Conservation (phyloP, 2,113 vertebrate species). For the Pelusios castaneus region DNA sequence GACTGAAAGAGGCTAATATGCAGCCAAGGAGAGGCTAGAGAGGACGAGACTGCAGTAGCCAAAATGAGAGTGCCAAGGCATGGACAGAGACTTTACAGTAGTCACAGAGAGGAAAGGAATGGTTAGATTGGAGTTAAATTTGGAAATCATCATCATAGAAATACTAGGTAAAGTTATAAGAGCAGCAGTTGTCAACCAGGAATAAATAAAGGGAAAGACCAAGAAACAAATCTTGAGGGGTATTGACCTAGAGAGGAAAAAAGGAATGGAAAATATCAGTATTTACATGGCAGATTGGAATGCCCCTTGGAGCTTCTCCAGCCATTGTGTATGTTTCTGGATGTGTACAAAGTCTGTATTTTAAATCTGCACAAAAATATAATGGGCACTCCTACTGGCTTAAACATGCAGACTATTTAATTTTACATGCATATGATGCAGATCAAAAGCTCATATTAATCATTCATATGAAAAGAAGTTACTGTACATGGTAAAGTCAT, state of each 20-base stretch:
- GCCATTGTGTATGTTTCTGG: not conserved
- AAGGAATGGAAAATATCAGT: not conserved
- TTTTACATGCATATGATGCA: not conserved
- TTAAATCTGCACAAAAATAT: not conserved
- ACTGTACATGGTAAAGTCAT: constrained; percentile 36
- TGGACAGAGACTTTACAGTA: not conserved
- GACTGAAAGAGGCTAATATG: not conserved
- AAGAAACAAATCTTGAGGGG: not conserved
- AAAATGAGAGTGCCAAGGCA: not conserved
- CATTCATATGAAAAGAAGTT: constrained; percentile 42
- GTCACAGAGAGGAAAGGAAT: not conserved
- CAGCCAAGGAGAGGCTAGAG: not conserved
- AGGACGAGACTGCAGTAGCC: not conserved
- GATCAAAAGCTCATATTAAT: constrained; percentile 60
- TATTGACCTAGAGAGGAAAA: fast-evolving
- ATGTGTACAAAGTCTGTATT: not conserved
- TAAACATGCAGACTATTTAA: constrained; percentile 39
- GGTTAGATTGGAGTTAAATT: not conserved
- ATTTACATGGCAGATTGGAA: not conserved
- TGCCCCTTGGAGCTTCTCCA: constrained; percentile 27
- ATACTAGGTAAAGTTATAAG: not conserved
- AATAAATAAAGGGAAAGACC: not conserved
- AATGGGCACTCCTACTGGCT: not conserved
- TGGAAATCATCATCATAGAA: not conserved
- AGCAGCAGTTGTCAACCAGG: not conserved